Base-by-base conservation (phyloP, 2,797 vertebrate species). In the Syngnathus rostellatus region DNA sequence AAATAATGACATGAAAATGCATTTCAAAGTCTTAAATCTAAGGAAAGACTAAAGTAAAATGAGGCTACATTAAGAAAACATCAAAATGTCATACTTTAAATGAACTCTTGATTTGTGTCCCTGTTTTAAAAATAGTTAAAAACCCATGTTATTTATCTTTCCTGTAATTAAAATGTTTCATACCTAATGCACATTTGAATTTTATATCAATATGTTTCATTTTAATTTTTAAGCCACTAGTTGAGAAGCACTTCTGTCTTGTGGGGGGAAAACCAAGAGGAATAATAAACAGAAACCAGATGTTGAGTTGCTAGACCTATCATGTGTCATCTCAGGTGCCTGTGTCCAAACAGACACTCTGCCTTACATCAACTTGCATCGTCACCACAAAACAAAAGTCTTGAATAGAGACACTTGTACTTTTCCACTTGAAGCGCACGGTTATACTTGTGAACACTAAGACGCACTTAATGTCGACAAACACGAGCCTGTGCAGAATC, bases 371-470 rank as follows among this genome's bases (percentile, higher is more conserved):
- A 6, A 16, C 31, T 31, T 57, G 14, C 55, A 57, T 37, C 54
- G 16, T 31, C 55, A 57, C 55, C 25, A 61, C 17, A 14, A 41
- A 61, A n/a, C 59, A 41, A 57, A 31, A 37, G 9, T 40, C 38
- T 40, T 61, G 38, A 21, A 39, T 59, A n/a, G 16, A 10, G 8
- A n/a, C 17, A 39, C 57, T 58, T n/a, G 8, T 21, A 53, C 53
- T 37, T 57, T 57, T 57, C 55, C 31, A 40, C 59, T 72, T 77
- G 72, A 84, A 80, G 80, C 80, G 77, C 82, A 82, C 74, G 67
- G 76, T 81, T 81, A 80, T 73, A 73, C 77, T 76, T 80, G 80
- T 79, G 70, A 88, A 89, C 85, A 89, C 85, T 87, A 88, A 85
- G 79, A 69, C 41, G 50, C 74, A 73, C 82, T 76, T 71, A 65